Base-by-base conservation (phyloP, 2,113 vertebrate genomes). In the Ceyx margarethae region DNA sequence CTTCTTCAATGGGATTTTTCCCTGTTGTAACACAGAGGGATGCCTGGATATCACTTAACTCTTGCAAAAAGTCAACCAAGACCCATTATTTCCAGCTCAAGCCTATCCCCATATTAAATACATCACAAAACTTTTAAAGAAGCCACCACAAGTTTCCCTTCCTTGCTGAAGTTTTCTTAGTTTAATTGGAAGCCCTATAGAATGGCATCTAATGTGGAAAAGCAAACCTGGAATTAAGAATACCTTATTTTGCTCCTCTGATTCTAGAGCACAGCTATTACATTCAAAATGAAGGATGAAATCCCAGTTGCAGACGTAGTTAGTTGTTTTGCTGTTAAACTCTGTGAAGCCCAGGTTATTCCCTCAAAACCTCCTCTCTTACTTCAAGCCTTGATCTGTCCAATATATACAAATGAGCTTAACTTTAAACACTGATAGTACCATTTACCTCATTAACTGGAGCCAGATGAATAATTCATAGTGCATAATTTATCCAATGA, bases 361-460 rank as follows among this genome's bases (percentile, higher is more conserved):
- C 9, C 37, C 62, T 23, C 22, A 79, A 91, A 90, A 89, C 22
- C 42, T 75, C 50, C 26, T 31, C 51, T 76, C 77, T 81, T 65
- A 28, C n/a, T 91, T 76, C 2, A 6, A 6, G 81, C 58, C 89
- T 92, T 82, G 74, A 85, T 93, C 86, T 78, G 56, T 31, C 89
- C 95, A 94, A 91, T 64, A 92, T 58, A 60, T 89, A 94, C 89
- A 94, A 95, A 92, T 66, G 64, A 95, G 71, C 91, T 96, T 94
- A 91, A 89, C 92, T 95, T 95, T 95, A 96, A 96, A 95, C 96
- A 92, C 87, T 68, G 92, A 91, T 92, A 96, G 91, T 93, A 85
- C 81, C 87, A 77, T 96, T 96, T 95, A 94, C 89, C 81, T 95
- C 96, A 94, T 96, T 96, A 96, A 94, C 78, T 48, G 43, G 29